Percentiles rank a stretch among this genome's conserved stretches.
These are phyloP conservation scores for Leptosomus discolor DNA, from an alignment of 2,113 vertebrate genomes.

Conservation along the genomic window DNA sequence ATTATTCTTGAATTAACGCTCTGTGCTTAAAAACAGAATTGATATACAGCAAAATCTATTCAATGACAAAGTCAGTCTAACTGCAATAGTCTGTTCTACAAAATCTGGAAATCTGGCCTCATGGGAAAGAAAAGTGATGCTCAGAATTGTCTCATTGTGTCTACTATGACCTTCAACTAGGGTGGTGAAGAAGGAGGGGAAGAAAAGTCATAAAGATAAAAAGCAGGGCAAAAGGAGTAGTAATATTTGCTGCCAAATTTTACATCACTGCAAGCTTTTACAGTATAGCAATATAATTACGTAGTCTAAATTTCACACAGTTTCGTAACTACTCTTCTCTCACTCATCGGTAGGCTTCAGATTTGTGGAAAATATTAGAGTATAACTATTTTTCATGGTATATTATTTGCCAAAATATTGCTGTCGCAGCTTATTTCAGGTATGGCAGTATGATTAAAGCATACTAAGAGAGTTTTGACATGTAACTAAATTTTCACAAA, in stretches of 20 bases:
- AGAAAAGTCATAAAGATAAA: not conserved
- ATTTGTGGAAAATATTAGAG: constrained; percentile 43
- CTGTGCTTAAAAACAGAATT: not conserved
- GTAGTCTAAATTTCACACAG: not conserved
- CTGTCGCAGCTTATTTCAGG: constrained; percentile 36
- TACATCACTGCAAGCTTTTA: constrained; percentile 5
- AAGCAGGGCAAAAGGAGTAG: not conserved
- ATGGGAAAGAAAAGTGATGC: not conserved
- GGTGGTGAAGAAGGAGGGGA: not conserved
- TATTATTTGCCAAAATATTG: constrained; percentile 50
- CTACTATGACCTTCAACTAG: not conserved
- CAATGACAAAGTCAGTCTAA: not conserved
- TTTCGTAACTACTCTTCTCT: constrained; percentile 11
- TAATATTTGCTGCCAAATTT: constrained; percentile 19
- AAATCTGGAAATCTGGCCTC: not conserved
- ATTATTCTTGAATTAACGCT: not conserved
- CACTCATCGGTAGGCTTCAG: not conserved
- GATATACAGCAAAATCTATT: not conserved
- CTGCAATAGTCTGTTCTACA: not conserved
- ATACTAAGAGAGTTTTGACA: not conserved
- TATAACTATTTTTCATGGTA: constrained; percentile 28
- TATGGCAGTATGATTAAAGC: not conserved
- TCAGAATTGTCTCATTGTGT: not conserved
- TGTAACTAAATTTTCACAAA: not conserved
- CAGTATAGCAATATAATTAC: not conserved